Evolutionary conservation across 2,113 vertebrate species (phyloP).

Genomic region (Myiozetetes cayanensis): DNA sequence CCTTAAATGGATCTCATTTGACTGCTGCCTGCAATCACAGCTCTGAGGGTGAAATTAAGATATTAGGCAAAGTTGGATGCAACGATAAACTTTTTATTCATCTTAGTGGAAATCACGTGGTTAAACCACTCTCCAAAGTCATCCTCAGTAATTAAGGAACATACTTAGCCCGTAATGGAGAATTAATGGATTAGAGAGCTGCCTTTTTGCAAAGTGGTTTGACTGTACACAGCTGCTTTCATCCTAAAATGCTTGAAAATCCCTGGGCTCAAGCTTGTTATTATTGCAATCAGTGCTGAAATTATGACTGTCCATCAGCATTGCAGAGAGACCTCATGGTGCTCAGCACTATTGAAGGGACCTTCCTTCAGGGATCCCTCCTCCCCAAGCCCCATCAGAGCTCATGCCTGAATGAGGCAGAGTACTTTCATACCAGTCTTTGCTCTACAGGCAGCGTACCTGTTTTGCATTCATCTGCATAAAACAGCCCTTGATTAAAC

Average conservation of each 20-base stretch:
- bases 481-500: background rate
- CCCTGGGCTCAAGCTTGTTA: background rate
- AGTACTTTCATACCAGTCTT: background rate
- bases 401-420: background rate
- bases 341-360: background rate
- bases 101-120: background rate
- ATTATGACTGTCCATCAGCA: background rate
- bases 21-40: background rate
- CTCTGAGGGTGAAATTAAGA: conserved; percentile 2
- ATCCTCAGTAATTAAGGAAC: conserved; percentile 2
- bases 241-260: background rate
- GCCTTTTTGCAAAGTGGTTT: background rate
- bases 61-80: conserved; percentile 2
- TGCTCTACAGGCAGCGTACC: background rate
- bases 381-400: background rate
- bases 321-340: background rate
- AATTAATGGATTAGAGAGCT: conserved; percentile 35
- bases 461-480: conserved; percentile 17
- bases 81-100: background rate
- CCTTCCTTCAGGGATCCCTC: background rate
- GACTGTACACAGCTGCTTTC: background rate
- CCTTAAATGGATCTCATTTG: conserved; percentile 18
- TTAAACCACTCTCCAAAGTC: conserved; percentile 9
- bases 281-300: background rate
- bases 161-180: background rate